Evolutionary conservation across 2,113 vertebrate species (phyloP), one percentile per base, ranked within the genome.

Genomic region (Maylandia zebra): DNA sequence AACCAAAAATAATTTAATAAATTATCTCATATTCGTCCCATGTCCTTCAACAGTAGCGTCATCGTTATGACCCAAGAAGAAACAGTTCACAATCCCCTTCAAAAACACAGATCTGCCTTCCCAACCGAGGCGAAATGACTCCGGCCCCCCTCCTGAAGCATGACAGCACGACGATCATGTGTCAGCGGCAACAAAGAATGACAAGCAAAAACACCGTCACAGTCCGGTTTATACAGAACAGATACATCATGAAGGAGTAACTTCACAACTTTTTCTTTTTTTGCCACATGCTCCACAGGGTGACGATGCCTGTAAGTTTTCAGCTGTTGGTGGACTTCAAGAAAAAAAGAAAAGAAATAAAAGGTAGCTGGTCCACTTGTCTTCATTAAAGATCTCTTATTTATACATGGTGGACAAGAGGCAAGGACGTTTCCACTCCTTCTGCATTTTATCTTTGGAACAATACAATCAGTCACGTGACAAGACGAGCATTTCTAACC

Each of bases 11-110:
- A 74, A 87, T 95, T 95, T 95, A 94, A 96, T 96, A 96, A 97
- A 95, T 96, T 91, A 95, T 89, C 93, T 87, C 36, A 82, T 89
- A 93, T 95, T 94, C 93, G 93, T 95, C 95, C 81, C 82, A 94
- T 71, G 89, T 91, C 66, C 83, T 92, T 95, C 86, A 87, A 90
- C 91, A 93, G 79, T 61, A 74, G 56, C 71, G 88, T 85, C 86
- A 90, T 88, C 8, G 32, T 89, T 85, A 82, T 61, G 94, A 88
- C 52, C 88, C 45, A 1, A 13, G 92, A 83, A 76, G 64, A 89
- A 89, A 95, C 89, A 86, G 56, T 84, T 90, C 83, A 87, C 83
- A 86, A 92, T 91, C 89, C 93, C 82, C 86, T 90, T 93, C 91
- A 92, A 88, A 95, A 93, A 90, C 83, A 91, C 79, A 93, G 32